Conservation (phyloP, 2,888 invertebrate species). For the Idaea aversata region DNA sequence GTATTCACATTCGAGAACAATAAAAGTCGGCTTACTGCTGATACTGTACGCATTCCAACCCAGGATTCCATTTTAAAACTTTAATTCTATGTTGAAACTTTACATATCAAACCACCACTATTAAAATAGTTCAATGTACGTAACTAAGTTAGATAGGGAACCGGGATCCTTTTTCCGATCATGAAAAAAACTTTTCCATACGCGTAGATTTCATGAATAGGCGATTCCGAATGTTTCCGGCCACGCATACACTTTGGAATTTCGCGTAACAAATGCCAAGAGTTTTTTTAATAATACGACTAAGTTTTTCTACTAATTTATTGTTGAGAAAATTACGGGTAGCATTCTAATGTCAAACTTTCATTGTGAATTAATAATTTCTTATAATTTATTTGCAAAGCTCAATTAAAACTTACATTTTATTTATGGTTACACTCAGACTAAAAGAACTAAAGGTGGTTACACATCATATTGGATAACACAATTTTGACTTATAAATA, state of each 20-base stretch:
- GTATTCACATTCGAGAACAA: slow-evolving; percentile 12
- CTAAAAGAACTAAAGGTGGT: no score
- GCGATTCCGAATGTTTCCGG: slow-evolving; percentile 65
- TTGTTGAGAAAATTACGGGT: neutral
- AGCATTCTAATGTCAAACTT: slow-evolving; percentile 5
- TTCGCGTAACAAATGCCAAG: slow-evolving; percentile 43
- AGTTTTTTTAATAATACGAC: slow-evolving; percentile 12
- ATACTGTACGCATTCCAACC: neutral
- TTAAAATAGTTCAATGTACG: slow-evolving; percentile 26
- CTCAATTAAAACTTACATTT: no score
- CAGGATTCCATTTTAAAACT: slow-evolving; percentile 12
- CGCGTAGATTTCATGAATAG: slow-evolving; percentile 61
- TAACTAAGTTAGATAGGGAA: slow-evolving; percentile 3
- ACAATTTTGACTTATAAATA: no score
- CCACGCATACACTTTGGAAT: slow-evolving; percentile 61
- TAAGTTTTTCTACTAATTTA: slow-evolving; percentile 6
- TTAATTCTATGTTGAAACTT: slow-evolving; percentile 12
- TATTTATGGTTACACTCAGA: no score
- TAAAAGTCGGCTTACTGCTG: slow-evolving; percentile 14
- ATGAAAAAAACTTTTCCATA: slow-evolving; percentile 51
- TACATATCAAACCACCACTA: slow-evolving; percentile 27
- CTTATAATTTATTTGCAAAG: no score
- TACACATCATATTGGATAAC: no score
- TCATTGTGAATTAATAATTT: no score
- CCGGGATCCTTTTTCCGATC: slow-evolving; percentile 35